Conservation (phyloP, 30 jellyfish, hydroid and myxozoan genomes). For the Aurelia sp. region DNA sequence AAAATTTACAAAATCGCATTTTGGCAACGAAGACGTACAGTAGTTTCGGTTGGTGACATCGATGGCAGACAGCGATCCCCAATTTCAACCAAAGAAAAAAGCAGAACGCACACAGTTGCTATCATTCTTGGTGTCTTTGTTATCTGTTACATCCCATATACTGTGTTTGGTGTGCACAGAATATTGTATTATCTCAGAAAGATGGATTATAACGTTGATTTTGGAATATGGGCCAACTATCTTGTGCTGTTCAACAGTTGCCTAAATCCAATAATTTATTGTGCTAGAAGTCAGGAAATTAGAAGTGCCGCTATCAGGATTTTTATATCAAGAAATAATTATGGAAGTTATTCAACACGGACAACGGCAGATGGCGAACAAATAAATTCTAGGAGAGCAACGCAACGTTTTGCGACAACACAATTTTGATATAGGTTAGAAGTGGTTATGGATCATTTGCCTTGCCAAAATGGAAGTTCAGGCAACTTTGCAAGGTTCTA, state of each 20-base stretch:
- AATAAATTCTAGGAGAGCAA: too few relatives aligned
- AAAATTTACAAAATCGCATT: constrained; percentile 26
- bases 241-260: constrained; percentile 53
- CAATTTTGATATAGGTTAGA: too few relatives aligned
- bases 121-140: background rate
- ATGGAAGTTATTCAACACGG: background rate
- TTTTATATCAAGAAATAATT: background rate
- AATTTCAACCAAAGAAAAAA: background rate
- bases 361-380: background rate
- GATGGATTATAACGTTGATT: constrained; percentile 2
- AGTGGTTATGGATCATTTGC: too few relatives aligned
- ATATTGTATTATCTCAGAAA: background rate
- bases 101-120: constrained; percentile 22
- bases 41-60: background rate
- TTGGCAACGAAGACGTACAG: background rate
- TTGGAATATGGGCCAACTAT: constrained; percentile 58
- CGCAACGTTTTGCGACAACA: too few relatives aligned
- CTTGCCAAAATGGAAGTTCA: too few relatives aligned
- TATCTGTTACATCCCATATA: constrained; percentile 23
- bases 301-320: constrained; percentile 41
- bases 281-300: constrained; percentile 65
- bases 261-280: constrained; percentile 59
- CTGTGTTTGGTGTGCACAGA: background rate
- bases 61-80: constrained; percentile 7
- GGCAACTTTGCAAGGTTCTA: too few relatives aligned